These are phyloP conservation scores for Antitype chi DNA, from an alignment of 2,888 invertebrate genomes.

Conservation along the genomic window DNA sequence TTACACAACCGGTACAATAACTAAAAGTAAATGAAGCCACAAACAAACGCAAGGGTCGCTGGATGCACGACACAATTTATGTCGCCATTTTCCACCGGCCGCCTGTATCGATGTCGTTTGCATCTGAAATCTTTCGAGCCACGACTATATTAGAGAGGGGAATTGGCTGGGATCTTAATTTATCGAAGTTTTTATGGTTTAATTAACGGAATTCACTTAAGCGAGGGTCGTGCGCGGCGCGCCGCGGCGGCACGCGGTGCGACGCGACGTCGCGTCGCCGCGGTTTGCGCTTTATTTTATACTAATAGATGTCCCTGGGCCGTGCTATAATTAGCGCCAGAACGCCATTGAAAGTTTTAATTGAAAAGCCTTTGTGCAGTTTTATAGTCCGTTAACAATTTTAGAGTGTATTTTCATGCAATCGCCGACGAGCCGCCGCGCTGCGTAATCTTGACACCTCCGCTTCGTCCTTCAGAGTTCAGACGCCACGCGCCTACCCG, in stretches of 20 bases:
- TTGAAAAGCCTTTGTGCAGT: conserved; percentile 89
- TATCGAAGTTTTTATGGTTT: conserved; percentile 91
- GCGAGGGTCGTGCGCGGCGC: conserved; percentile 72
- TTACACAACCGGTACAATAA: conserved; percentile 75
- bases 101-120: conserved; percentile 88
- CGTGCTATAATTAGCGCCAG: conserved; percentile 86
- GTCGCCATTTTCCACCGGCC: conserved; percentile 77
- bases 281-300: conserved; percentile 85
- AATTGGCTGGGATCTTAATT: conserved; percentile 91
- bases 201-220: conserved; percentile 91
- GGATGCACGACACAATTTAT: conserved; percentile 81
- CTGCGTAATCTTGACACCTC: conserved; percentile 78
- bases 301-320: conserved; percentile 86
- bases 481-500: conserved; percentile 27
- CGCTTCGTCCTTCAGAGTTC: conserved; percentile 60
- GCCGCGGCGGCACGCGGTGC: conserved; percentile 65
- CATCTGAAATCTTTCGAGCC: conserved; percentile 88
- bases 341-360: conserved; percentile 89
- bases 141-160: conserved; percentile 88
- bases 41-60: conserved; percentile 82
- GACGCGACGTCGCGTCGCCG: conserved; percentile 72
- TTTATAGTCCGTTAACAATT: conserved; percentile 87
- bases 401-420: conserved; percentile 81
- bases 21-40: conserved; percentile 84
- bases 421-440: conserved; percentile 51